Evolutionary conservation across 2,113 vertebrate genomes (phyloP).

Genomic region (Desmodus rotundus): DNA sequence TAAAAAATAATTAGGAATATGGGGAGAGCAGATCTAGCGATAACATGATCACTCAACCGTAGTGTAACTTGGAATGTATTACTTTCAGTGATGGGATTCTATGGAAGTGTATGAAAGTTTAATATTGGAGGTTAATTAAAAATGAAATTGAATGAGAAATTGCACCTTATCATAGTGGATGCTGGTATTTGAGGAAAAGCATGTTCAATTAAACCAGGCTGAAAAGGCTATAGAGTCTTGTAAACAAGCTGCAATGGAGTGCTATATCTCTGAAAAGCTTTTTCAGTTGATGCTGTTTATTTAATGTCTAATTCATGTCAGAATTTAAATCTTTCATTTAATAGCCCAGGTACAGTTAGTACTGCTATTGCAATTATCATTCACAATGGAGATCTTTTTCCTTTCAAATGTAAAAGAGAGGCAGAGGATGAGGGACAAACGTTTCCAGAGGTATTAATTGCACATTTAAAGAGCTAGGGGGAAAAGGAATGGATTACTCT

Average conservation of each 20-base stretch:
- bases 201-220: neutral
- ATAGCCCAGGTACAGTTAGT: neutral
- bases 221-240: neutral
- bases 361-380: neutral
- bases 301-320: neutral
- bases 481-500: neutral
- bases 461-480: neutral
- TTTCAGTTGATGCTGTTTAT: neutral
- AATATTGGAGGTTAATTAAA: conserved; percentile 34
- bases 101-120: neutral
- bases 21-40: neutral
- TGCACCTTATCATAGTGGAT: neutral
- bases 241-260: neutral
- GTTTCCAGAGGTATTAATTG: neutral
- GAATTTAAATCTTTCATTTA: neutral
- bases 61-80: neutral
- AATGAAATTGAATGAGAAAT: conserved; percentile 35
- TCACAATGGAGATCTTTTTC: neutral
- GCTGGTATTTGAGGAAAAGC: neutral
- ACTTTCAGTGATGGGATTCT: neutral
- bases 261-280: neutral
- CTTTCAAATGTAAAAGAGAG: conserved; percentile 17
- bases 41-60: neutral
- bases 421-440: neutral
- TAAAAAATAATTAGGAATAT: conserved; percentile 2